Evolutionary conservation across 2,888 invertebrate species (phyloP), one percentile per base, ranked within the genome.

Genomic region (Oscheius sp.): DNA sequence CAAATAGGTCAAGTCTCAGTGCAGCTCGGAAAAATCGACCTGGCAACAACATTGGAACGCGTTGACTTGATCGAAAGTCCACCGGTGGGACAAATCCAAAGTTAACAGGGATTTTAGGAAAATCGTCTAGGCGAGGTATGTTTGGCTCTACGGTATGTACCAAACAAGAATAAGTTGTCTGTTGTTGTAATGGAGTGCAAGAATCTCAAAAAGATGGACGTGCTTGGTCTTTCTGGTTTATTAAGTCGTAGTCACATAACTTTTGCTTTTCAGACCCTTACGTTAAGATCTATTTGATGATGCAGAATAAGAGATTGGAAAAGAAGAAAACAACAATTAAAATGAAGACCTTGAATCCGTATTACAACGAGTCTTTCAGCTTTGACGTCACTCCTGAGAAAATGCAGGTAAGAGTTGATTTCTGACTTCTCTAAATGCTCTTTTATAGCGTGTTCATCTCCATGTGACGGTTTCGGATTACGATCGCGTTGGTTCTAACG

Each of bases 321-420:
- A 99, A 99, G 92, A 98, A 98, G 93, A 99, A 99, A 91, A 99
- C 98, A 87, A 97, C 96, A 89, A 98, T 98, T 91, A 80, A 80
- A 91, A 99, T 99, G 91, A 96, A 96, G 90, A 99, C 98, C 87
- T 91, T 99, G 90, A 99, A 99, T 91, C 98, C 98, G 86, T 99
- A 98, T 91, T 99, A 97, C 92, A 99, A 99, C 91, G 98, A 99
- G 91, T 98, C 97, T 87, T 99, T 99, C 91, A 94, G 95, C 88
- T 99, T 97, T 91, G 98, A 99, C 91, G 96, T 99, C 90, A 96
- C 97, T 88, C 98, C 97, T 90, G 98, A 99, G 91, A 97, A 99
- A 91, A 97, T 99, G 90, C 96, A 97, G 94, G 97, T 96, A 56
- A 49, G 14, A 17, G 17, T 4, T 30, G 8, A 17, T 30, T 14